Evolutionary conservation across 2,888 invertebrate genomes (phyloP).

Genomic region (Parnassius mnemosyne): DNA sequence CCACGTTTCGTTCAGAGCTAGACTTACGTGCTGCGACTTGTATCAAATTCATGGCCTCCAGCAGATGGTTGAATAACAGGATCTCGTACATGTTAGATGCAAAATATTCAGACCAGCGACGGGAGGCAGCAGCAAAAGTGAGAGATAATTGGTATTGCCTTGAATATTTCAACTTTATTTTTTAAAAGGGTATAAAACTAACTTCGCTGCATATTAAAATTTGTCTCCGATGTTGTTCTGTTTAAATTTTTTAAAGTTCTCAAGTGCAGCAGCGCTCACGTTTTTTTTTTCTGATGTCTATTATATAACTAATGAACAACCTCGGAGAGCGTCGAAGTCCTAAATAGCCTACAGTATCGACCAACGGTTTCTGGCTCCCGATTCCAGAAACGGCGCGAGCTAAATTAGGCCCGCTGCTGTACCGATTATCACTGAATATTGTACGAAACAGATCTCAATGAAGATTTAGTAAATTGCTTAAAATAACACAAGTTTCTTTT

Average conservation of each 20-base stretch:
- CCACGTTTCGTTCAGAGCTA: no score
- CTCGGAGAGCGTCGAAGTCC: neutral
- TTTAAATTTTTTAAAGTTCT: neutral
- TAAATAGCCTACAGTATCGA: conserved; percentile 21
- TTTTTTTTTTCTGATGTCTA: conserved; percentile 14
- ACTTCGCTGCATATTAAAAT: neutral
- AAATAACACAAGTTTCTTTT: no score
- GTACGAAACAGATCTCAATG: neutral
- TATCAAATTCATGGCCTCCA: no score
- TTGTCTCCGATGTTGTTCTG: neutral
- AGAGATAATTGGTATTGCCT: no score
- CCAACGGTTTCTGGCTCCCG: conserved; percentile 10
- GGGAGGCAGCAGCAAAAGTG: no score
- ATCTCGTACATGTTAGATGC: no score
- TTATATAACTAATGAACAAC: conserved; percentile 16
- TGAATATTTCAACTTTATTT: no score
- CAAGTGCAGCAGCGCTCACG: neutral
- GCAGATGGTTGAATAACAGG: no score
- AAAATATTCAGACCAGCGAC: no score
- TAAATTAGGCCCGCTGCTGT: conserved; percentile 31
- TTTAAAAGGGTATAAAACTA: no score
- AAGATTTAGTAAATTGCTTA: no score
- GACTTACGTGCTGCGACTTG: no score
- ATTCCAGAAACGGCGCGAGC: conserved; percentile 27
- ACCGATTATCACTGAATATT: conserved; percentile 29